Percentiles rank a stretch among this genome's conserved stretches.
Conservation (phyloP, 2,888 invertebrate species). For the Mycalesis mineus region DNA sequence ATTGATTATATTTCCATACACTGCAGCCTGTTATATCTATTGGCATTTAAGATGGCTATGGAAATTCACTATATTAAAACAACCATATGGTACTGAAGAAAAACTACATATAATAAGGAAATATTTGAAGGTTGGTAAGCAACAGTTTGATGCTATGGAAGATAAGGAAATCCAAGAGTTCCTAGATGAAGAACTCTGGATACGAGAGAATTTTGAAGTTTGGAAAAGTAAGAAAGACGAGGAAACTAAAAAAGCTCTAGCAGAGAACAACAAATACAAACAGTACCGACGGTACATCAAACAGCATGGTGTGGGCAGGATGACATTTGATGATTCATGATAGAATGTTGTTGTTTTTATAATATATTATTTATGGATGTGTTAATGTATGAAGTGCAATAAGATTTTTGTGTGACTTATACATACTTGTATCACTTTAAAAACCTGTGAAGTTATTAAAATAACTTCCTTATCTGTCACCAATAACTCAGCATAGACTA, state of each 20-base stretch:
- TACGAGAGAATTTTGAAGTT: conserved; percentile 84
- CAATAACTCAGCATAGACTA: too few species aligned
- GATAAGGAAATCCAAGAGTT: conserved; percentile 86
- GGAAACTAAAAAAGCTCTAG: conserved; percentile 88
- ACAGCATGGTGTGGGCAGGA: conserved; percentile 91
- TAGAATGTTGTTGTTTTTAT: conserved; percentile 19
- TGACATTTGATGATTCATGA: conserved; percentile 93
- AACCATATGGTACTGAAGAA: conserved; percentile 89
- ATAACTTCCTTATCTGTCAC: too few species aligned
- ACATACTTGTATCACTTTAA: too few species aligned
- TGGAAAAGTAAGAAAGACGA: conserved; percentile 92
- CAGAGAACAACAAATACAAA: conserved; percentile 92
- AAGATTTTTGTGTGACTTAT: background rate
- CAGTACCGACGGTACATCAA: conserved; percentile 93
- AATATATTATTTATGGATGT: conserved; percentile 8
- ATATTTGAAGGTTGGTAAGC: conserved; percentile 83
- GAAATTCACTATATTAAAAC: conserved; percentile 85
- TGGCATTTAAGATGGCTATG: conserved; percentile 91
- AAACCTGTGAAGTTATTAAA: too few species aligned
- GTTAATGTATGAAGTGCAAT: background rate
- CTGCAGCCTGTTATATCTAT: conserved; percentile 81
- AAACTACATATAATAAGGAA: conserved; percentile 90
- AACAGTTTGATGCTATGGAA: conserved; percentile 85
- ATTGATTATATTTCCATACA: conserved; percentile 87
- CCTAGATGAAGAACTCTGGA: conserved; percentile 88